Conservation (phyloP, 2,888 invertebrate genomes). For the Druceiella hillmani region DNA sequence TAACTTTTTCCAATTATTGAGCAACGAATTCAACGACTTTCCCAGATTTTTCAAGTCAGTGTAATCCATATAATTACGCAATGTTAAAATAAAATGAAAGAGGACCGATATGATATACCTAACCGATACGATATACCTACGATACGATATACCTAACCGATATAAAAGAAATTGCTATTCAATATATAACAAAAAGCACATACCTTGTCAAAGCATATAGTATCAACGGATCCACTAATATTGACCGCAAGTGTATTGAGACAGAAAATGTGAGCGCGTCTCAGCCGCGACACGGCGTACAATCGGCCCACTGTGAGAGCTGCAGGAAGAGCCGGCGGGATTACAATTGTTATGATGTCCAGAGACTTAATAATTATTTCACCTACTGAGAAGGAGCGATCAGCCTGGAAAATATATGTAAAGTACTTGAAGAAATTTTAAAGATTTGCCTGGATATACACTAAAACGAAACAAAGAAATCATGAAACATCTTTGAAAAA, state of each 20-base stretch:
- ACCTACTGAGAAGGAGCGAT: slow-evolving; percentile 52
- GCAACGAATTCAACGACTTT: too few relatives aligned
- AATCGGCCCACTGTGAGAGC: slow-evolving; percentile 94
- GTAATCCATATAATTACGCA: too few relatives aligned
- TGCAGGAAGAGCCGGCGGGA: slow-evolving; percentile 92
- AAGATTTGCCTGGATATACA: too few relatives aligned
- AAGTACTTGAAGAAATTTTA: too few relatives aligned
- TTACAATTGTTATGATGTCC: slow-evolving; percentile 92
- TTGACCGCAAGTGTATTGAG: slow-evolving; percentile 92
- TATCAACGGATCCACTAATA: slow-evolving; percentile 84
- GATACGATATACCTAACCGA: neutral
- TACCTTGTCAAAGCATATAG: slow-evolving; percentile 89
- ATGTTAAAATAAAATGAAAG: too few relatives aligned
- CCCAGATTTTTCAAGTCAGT: too few relatives aligned
- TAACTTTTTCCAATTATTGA: too few relatives aligned
- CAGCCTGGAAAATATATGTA: slow-evolving; percentile 40
- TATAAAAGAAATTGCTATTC: neutral
- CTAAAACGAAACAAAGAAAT: too few relatives aligned
- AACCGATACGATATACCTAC: neutral
- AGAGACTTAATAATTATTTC: slow-evolving; percentile 74
- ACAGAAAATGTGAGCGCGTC: slow-evolving; percentile 76
- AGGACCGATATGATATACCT: too few relatives aligned
- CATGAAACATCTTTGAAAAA: too few relatives aligned
- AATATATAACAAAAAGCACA: slow-evolving; percentile 15
- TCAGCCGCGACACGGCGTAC: slow-evolving; percentile 82